A percentile compares a stretch with the other conserved stretches of the same genome.
Conservation (phyloP, 2,113 vertebrate genomes). For the Cyanoramphus novaezelandiae region DNA sequence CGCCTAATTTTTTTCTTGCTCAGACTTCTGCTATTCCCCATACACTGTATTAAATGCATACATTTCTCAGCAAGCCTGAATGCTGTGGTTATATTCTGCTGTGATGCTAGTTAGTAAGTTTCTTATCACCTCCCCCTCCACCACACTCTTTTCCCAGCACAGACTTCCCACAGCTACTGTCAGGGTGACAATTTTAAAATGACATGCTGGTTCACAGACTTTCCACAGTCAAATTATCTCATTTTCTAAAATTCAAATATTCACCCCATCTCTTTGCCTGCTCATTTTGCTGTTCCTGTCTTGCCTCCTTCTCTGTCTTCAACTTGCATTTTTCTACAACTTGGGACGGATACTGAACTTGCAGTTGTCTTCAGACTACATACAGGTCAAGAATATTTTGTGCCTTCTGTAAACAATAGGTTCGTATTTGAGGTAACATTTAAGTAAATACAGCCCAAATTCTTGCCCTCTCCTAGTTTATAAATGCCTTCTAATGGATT, state of each 20-base stretch:
- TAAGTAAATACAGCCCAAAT: background rate
- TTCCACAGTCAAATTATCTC: background rate
- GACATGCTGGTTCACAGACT: background rate
- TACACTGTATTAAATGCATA: background rate
- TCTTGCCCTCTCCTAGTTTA: background rate
- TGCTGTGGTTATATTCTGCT: background rate
- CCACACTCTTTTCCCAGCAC: background rate
- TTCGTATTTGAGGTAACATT: background rate
- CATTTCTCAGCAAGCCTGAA: background rate
- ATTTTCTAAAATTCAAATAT: background rate
- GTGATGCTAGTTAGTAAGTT: accelerated
- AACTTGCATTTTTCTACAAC: background rate
- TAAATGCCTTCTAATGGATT: background rate
- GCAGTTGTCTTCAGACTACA: background rate
- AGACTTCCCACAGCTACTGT: background rate
- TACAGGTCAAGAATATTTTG: background rate
- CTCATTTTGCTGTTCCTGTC: background rate
- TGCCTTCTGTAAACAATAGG: background rate
- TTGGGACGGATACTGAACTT: background rate
- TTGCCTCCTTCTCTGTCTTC: background rate
- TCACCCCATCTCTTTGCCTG: background rate
- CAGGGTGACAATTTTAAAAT: background rate
- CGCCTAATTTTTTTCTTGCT: background rate
- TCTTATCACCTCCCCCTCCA: background rate
- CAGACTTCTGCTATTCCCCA: background rate